phyloP scores from a whole-genome alignment of 2,888 invertebrate species.

The Drosophila austrosaltans region DNA sequence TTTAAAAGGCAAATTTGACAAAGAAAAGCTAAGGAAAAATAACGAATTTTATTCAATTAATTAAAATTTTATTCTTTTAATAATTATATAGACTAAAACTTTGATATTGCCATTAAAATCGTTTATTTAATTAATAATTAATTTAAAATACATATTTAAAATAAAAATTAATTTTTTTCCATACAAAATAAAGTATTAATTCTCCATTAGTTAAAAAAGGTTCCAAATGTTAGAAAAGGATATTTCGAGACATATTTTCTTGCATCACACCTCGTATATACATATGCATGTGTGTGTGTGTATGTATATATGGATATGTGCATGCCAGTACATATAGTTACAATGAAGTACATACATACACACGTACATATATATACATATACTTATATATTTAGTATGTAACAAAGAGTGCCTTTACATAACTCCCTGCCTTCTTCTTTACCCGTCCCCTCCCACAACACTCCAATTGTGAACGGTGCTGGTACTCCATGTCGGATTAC shows the following conservation, averaged over 20 bases:
- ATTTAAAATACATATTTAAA: too few species aligned
- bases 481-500: conserved; percentile 22
- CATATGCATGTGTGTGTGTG: neutral
- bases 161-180: too few species aligned
- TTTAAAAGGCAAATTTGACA: too few species aligned
- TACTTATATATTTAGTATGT: conserved; percentile 11
- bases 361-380: neutral
- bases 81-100: too few species aligned
- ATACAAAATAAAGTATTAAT: too few species aligned
- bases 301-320: neutral
- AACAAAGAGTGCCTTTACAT: conserved; percentile 46
- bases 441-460: neutral
- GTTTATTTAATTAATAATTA: too few species aligned
- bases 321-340: conserved; percentile 20
- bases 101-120: too few species aligned
- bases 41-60: too few species aligned
- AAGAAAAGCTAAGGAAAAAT: too few species aligned
- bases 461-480: conserved; percentile 8
- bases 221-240: too few species aligned
- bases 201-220: too few species aligned
- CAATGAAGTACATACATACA: conserved; percentile 13
- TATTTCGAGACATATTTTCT: neutral
- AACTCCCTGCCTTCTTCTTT: conserved; percentile 13
- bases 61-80: too few species aligned
- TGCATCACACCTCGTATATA: neutral